Evolutionary conservation across 2,113 vertebrate species (phyloP), one percentile per base, ranked within the genome.

Genomic region (Sylvia atricapilla): DNA sequence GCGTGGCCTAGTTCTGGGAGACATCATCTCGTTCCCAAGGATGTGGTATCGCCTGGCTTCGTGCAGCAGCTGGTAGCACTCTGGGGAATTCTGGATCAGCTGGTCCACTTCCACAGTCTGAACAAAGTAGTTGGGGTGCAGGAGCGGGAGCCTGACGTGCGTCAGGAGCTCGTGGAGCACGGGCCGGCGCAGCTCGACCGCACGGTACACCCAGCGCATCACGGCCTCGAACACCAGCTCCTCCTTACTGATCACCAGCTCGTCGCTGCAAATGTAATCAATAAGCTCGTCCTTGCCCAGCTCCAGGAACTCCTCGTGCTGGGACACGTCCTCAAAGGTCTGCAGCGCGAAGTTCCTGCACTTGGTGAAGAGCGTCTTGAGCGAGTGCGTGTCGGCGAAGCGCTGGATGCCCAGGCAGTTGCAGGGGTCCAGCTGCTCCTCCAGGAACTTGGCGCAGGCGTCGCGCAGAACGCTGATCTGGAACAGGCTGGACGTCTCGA

Each of bases 1-100:
- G 97, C 99, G 99, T 30, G 99, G 99, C 83, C 99, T 98, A 20
- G 99, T 99, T 95, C 99, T 98, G 91, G 99, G 98, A 72, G 99
- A 99, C 99, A 99, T 99, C 99, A 99, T 99, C 97, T 99, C 99
- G 46, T 99, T 99, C 73, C 99, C 99, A 12, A 99, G 99, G 92
- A 99, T 99, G 28, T 99, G 99, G 97, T 99, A 99, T 31, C 99
- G 97, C 46, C 99, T 98, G 91, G 99, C 99, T 97, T 99, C 99
- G 2, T 99, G 99, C 86, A 99, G 98, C 64, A 99, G 98, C 87
- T 99, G 99, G 39, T 99, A 99, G 98, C 99, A 99, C 91, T 99
- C 99, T 1, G 99, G 98, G 53, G 99, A 98, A 19, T 98, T 99
- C 97, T 99, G 99, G 88, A 99, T 99, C 94, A 99, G 95, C 92